Evolutionary conservation across 2,113 vertebrate species (phyloP).

Genomic region (Mormoops blainvillei): DNA sequence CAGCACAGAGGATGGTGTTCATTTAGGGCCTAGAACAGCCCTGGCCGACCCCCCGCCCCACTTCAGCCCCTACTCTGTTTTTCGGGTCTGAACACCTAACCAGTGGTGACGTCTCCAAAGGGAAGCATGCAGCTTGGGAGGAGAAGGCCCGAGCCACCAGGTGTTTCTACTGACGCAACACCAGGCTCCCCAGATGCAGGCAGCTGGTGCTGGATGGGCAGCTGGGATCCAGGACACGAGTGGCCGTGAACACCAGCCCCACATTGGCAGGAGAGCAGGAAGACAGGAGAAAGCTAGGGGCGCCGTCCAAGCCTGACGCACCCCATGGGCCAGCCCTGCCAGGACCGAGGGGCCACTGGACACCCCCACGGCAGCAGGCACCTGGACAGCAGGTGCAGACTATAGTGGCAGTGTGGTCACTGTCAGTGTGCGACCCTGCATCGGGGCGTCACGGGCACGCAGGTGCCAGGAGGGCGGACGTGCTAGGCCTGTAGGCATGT

Average conservation of each 20-base stretch:
- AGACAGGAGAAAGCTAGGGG: not conserved
- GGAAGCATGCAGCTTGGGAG: not conserved
- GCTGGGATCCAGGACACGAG: fast-evolving
- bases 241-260: not conserved
- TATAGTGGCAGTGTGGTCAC: not conserved
- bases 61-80: not conserved
- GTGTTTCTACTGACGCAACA: not conserved
- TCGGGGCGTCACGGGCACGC: fast-evolving
- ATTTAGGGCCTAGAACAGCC: fast-evolving
- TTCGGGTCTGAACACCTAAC: fast-evolving
- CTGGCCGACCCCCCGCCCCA: not conserved
- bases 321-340: not conserved
- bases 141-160: not conserved
- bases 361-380: not conserved
- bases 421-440: too few species aligned
- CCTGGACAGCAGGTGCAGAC: not conserved
- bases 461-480: fast-evolving
- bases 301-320: not conserved
- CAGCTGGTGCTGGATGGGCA: fast-evolving
- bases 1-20: not conserved
- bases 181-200: not conserved
- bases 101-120: not conserved
- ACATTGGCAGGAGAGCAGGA: not conserved
- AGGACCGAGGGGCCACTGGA: not conserved
- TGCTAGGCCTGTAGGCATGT: too few species aligned